These are phyloP conservation scores for Drosophila tristis DNA, from an alignment of 1,140 invertebrate genomes.

Conservation along the genomic window DNA sequence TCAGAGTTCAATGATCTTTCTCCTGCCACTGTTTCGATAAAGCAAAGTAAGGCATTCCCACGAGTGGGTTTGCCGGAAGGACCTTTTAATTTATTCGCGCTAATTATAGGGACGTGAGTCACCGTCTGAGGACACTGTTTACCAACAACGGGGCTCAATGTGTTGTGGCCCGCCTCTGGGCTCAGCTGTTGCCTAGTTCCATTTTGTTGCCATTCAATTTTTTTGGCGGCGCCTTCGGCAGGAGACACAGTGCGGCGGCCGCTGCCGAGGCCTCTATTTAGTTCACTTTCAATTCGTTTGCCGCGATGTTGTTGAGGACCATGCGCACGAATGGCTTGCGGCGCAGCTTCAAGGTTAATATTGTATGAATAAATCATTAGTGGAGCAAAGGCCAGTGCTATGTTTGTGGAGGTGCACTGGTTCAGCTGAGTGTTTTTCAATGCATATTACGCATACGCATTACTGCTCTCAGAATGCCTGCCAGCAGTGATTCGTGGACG, in stretches of 20 bases:
- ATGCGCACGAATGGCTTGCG: constrained; percentile 49
- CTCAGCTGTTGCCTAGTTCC: constrained; percentile 59
- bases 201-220: constrained; percentile 14
- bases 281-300: constrained; percentile 60
- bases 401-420: background rate
- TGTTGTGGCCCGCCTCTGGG: constrained; percentile 53
- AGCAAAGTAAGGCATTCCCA: too few species aligned
- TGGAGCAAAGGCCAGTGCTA: constrained; percentile 8
- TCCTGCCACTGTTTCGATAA: too few species aligned
- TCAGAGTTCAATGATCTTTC: too few species aligned
- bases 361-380: constrained; percentile 37
- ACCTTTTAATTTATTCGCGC: too few species aligned
- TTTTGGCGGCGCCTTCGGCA: background rate
- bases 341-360: constrained; percentile 56
- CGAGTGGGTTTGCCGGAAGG: too few species aligned
- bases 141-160: background rate
- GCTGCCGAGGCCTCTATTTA: constrained; percentile 33
- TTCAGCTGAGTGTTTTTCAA: background rate
- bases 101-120: constrained; percentile 14
- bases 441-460: constrained; percentile 35
- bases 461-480: background rate
- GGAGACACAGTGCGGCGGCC: background rate
- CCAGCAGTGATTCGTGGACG: constrained; percentile 15
- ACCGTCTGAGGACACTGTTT: background rate
- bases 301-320: constrained; percentile 64